Conservation (phyloP, 1,140 invertebrate species). For the Nasonia giraulti region DNA sequence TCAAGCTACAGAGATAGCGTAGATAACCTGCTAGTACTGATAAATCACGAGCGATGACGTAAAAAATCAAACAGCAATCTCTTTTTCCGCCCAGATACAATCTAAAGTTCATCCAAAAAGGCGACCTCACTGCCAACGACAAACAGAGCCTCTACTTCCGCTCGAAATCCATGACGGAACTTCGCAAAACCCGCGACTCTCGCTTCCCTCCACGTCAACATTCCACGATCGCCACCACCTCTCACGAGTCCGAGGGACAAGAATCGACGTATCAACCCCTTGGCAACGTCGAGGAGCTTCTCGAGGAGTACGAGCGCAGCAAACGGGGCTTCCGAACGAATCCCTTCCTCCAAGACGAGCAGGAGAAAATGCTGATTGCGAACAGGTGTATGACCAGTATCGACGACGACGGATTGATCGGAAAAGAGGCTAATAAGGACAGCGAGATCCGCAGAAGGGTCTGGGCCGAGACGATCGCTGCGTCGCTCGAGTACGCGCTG, state of each 20-base stretch:
- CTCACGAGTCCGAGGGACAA: not conserved
- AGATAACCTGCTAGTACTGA: no score
- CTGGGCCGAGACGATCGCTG: constrained; percentile 80
- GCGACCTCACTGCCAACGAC: constrained; percentile 23
- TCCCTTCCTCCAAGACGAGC: constrained; percentile 64
- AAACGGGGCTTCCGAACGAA: constrained; percentile 76
- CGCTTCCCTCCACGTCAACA: not conserved
- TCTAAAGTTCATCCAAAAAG: constrained; percentile 53
- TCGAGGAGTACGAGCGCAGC: constrained; percentile 79
- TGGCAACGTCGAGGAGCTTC: constrained; percentile 72
- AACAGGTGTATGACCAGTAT: constrained; percentile 73
- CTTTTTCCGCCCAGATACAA: constrained; percentile 34
- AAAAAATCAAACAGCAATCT: not conserved
- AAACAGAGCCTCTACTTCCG: constrained; percentile 40
- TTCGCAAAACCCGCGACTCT: constrained; percentile 47
- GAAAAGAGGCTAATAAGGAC: constrained; percentile 86
- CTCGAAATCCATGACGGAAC: constrained; percentile 62
- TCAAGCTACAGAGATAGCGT: no score
- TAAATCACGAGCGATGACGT: no score
- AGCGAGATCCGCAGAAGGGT: constrained; percentile 79
- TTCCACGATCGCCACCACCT: constrained; percentile 15
- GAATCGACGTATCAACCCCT: not conserved
- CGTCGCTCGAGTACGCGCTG: constrained; percentile 74
- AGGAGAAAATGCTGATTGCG: constrained; percentile 36
- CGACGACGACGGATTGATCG: constrained; percentile 86